These are phyloP conservation scores for Pseudoatta argentina DNA, from an alignment of 1,140 invertebrate genomes.

Conservation along the genomic window DNA sequence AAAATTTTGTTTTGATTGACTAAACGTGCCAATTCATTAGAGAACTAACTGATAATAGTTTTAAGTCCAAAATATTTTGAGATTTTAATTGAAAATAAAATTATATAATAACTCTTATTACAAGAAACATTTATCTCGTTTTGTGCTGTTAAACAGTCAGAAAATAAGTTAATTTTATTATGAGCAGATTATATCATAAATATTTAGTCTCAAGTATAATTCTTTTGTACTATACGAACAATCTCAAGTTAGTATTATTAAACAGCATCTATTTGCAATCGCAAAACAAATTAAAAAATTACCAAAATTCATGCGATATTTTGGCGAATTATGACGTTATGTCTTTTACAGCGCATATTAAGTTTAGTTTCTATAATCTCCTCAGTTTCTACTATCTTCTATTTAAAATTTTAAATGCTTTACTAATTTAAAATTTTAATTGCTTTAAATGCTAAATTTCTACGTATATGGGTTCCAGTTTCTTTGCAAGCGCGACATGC, in stretches of 20 bases:
- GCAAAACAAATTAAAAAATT: slow-evolving; percentile 6
- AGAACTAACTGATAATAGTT: not conserved
- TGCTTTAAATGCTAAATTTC: not conserved
- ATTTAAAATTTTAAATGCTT: not conserved
- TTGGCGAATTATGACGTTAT: not conserved
- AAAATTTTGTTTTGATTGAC: not conserved
- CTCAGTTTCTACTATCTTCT: not conserved
- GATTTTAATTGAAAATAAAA: not conserved
- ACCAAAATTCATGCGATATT: slow-evolving; percentile 41
- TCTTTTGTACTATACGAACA: not conserved
- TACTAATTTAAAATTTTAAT: not conserved
- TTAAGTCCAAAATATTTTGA: not conserved
- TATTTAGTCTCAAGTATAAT: slow-evolving; percentile 6
- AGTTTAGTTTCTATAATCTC: slow-evolving; percentile 5
- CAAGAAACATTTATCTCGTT: not conserved
- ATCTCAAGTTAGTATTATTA: slow-evolving; percentile 7
- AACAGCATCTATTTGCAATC: slow-evolving; percentile 14
- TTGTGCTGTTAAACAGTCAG: not conserved
- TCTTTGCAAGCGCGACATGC: slow-evolving; percentile 50
- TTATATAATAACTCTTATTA: not conserved
- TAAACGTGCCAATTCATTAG: not conserved
- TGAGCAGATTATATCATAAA: not conserved
- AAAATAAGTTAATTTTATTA: slow-evolving; percentile 11
- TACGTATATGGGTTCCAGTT: not conserved
- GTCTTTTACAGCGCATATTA: not conserved